Evolutionary conservation across 2,113 vertebrate genomes (phyloP).

Genomic region (Trogon surrucura): DNA sequence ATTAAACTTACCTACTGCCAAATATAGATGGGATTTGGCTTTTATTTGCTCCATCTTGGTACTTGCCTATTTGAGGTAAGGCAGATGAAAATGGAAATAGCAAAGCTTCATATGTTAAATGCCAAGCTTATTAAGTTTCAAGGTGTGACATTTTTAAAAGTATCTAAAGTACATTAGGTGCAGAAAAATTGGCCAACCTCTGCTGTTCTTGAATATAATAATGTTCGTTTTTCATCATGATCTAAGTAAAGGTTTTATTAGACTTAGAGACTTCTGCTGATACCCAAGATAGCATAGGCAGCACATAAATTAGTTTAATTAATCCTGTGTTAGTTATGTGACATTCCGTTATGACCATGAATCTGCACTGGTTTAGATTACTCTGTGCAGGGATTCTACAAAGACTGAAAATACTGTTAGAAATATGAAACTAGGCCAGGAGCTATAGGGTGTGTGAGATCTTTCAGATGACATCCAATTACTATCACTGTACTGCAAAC

Average conservation of each 20-base stretch:
- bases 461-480: not conserved
- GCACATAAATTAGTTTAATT: not conserved
- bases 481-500: not conserved
- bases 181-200: not conserved
- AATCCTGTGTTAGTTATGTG: not conserved
- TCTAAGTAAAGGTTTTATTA: not conserved
- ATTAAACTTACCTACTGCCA: not conserved
- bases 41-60: not conserved
- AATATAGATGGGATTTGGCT: not conserved
- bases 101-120: not conserved
- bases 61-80: slow-evolving; percentile 9
- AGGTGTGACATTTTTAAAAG: not conserved
- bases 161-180: not conserved
- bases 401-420: not conserved
- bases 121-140: not conserved
- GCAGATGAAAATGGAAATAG: not conserved
- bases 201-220: not conserved
- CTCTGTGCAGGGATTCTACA: not conserved
- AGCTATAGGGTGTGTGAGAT: not conserved
- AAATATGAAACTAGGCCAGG: not conserved
- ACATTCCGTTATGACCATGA: not conserved
- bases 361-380: not conserved
- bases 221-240: not conserved
- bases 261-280: not conserved
- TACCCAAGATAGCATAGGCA: not conserved